Conservation (phyloP, 2,113 vertebrate genomes). For the Dipodomys merriami region DNA sequence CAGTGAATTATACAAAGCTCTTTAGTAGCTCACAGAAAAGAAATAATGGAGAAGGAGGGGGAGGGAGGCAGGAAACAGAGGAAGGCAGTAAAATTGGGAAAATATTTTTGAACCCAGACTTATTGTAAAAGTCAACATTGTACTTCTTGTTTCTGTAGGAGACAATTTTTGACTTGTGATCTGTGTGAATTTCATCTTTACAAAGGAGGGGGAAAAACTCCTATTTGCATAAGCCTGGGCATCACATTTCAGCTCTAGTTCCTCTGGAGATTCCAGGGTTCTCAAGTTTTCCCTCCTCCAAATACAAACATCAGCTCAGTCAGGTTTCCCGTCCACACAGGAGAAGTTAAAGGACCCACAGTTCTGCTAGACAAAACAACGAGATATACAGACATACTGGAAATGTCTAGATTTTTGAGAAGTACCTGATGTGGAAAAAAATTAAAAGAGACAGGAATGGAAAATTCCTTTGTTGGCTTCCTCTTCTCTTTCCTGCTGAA, state of each 20-base stretch:
- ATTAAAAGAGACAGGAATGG: constrained; percentile 84
- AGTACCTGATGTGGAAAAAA: constrained; percentile 89
- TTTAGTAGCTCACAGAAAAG: neutral
- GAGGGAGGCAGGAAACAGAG: neutral
- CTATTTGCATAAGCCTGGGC: constrained; percentile 78
- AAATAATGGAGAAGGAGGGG: neutral
- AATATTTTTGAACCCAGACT: neutral
- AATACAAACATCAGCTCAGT: constrained; percentile 72
- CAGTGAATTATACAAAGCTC: neutral
- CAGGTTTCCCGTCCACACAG: constrained; percentile 76
- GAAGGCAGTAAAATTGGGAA: neutral
- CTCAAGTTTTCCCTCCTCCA: constrained; percentile 83
- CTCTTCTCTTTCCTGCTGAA: constrained; percentile 87
- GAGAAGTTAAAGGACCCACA: constrained; percentile 78
- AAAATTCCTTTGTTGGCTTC: constrained; percentile 87
- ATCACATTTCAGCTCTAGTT: constrained; percentile 75
- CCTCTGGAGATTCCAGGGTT: constrained; percentile 75
- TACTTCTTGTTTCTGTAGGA: constrained; percentile 50
- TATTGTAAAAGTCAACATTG: constrained; percentile 63
- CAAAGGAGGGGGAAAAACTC: constrained; percentile 59
- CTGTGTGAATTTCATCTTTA: constrained; percentile 79
- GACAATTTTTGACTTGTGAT: constrained; percentile 73
- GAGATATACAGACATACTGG: constrained; percentile 86
- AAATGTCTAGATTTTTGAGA: constrained; percentile 86
- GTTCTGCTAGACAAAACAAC: constrained; percentile 89